Evolutionary conservation across 2,797 vertebrate species (phyloP).

Genomic region (Acestrorhynchus altus): DNA sequence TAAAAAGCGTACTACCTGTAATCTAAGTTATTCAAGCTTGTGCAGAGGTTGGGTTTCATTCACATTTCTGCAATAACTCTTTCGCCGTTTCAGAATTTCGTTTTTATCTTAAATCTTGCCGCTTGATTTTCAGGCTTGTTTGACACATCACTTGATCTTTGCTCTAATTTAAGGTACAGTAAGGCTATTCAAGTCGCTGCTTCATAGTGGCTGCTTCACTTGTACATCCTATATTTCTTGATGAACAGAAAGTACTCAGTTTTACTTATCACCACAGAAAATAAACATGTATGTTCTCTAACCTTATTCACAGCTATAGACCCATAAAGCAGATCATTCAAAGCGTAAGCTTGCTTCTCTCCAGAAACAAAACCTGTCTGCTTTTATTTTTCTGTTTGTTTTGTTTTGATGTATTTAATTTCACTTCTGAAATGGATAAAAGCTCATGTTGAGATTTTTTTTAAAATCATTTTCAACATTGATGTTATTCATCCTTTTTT

Average conservation of each 20-base stretch:
- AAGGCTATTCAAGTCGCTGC: constrained; percentile 62
- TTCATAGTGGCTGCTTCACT: constrained; percentile 69
- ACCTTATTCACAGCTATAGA: background rate
- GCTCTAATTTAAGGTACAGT: constrained; percentile 76
- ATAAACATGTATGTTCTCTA: constrained; percentile 60
- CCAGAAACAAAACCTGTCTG: constrained; percentile 62
- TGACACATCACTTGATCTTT: constrained; percentile 64
- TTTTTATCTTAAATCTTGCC: constrained; percentile 62
- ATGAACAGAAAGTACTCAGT: constrained; percentile 41
- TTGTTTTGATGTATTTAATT: constrained; percentile 48
- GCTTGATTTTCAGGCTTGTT: constrained; percentile 68
- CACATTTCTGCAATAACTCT: constrained; percentile 51
- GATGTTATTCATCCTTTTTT: constrained; percentile 73
- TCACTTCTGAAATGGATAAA: constrained; percentile 50
- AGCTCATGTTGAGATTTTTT: constrained; percentile 49
- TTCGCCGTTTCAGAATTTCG: constrained; percentile 54
- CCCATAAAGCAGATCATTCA: constrained; percentile 58
- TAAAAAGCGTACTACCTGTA: constrained; percentile 80
- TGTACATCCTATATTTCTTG: constrained; percentile 62
- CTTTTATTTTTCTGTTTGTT: constrained; percentile 58
- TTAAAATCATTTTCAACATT: constrained; percentile 67
- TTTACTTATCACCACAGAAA: constrained; percentile 66
- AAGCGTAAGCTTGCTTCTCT: constrained; percentile 63
- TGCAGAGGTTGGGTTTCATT: constrained; percentile 75
- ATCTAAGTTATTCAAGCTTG: constrained; percentile 82